These are phyloP conservation scores for Solenopsis fugax DNA, from an alignment of 1,140 invertebrate genomes.

Conservation along the genomic window DNA sequence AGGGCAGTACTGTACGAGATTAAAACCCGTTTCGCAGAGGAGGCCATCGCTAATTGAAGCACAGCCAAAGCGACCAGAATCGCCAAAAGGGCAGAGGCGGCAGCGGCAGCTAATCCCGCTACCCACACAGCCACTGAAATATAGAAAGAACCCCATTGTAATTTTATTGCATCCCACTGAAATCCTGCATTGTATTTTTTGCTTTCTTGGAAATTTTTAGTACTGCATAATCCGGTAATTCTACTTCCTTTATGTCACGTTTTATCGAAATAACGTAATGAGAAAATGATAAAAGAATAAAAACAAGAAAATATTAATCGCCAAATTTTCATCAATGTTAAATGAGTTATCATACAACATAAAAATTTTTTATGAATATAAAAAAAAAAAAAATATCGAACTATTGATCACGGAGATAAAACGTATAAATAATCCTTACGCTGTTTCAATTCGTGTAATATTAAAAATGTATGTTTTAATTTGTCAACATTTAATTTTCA, in stretches of 20 bases:
- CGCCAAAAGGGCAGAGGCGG: slow-evolving; percentile 90
- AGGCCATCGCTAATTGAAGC: slow-evolving; percentile 94
- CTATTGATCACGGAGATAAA: neutral
- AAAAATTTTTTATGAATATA: neutral
- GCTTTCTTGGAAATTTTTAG: neutral
- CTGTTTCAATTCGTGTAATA: neutral
- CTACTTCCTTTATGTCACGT: neutral
- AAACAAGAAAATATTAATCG: slow-evolving; percentile 5
- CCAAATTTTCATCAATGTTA: neutral
- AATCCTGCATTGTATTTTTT: neutral
- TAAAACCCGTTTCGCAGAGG: slow-evolving; percentile 92
- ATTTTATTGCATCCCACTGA: slow-evolving; percentile 17
- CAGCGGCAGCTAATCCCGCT: slow-evolving; percentile 91
- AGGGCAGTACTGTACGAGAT: slow-evolving; percentile 92
- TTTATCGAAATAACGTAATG: neutral
- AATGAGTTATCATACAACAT: neutral
- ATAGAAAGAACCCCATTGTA: neutral
- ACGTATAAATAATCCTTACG: neutral
- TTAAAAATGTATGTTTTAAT: neutral
- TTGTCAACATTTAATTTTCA: neutral
- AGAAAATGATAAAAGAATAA: neutral
- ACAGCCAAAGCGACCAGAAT: slow-evolving; percentile 92
- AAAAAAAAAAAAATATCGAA: neutral
- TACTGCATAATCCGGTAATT: neutral
- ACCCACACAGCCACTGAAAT: slow-evolving; percentile 92